Evolutionary conservation across 2,797 vertebrate species (phyloP), one percentile per base, ranked within the genome.

Genomic region (Arvicola amphibius): DNA sequence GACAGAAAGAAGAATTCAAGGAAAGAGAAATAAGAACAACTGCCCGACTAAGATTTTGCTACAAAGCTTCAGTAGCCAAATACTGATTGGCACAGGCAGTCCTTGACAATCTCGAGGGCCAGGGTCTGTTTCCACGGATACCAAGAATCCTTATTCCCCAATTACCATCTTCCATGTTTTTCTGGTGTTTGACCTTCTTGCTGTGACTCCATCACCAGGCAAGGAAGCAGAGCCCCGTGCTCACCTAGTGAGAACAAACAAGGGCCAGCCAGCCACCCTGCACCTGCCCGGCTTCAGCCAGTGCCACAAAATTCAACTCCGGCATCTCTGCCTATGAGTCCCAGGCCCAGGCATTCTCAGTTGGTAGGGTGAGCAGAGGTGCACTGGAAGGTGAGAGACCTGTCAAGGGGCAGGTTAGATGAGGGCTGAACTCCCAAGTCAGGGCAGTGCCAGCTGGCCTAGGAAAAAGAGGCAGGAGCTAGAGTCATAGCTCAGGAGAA

Each of bases 101-200:
- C 77, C 91, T 90, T 73, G 56, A 74, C 43, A 90, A 80, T 65
- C 84, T 74, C 88, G 27, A n/a, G 61, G 81, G 85, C 93, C 92
- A 87, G 78, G 40, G 32, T 83, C 73, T 91, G 34, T 95, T 95
- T 89, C 94, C 92, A 96, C 43, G 78, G 93, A 96, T 32, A 96
- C 73, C 1, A 0, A 59, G 29, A 94, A 92, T 63, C 81, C 84
- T 78, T 94, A 78, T 25, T 69, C 77, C 84, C 69, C 48, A 79
- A 83, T 37, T 84, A 87, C n/a, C n/a, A 87, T 59, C 94, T 69
- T 79, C 74, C 88, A 93, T n/a, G 63, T 73, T 69, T 59, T 67
- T 67, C 73, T 53, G 53, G 59, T 61, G 37, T 83, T 76, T 77
- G 61, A 86, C 25, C 61, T 89, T 78, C 88, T 88, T 92, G 27